phyloP scores from a whole-genome alignment of 2,113 vertebrate species.

The Mesoclemmys tuberculata region DNA sequence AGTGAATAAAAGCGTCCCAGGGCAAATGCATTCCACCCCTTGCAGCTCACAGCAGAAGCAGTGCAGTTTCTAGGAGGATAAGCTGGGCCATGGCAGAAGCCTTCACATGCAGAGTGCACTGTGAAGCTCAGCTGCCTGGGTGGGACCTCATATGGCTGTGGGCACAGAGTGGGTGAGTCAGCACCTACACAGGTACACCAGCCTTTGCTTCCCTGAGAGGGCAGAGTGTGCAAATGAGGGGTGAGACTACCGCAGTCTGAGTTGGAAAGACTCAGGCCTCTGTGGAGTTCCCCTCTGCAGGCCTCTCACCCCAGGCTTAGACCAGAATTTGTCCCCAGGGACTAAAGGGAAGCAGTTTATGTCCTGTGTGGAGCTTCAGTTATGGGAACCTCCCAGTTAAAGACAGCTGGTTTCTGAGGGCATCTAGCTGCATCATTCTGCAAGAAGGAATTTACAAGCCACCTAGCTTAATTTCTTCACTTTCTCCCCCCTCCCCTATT shows the following conservation, averaged over 20 bases:
- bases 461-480: background rate
- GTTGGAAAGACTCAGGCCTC: background rate
- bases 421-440: background rate
- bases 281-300: background rate
- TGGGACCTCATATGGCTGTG: fast-evolving
- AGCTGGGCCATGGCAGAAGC: fast-evolving
- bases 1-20: background rate
- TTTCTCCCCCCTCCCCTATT: slow-evolving; percentile 32
- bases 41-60: background rate
- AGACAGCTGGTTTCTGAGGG: background rate
- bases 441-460: slow-evolving; percentile 9
- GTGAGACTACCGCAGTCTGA: background rate
- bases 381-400: background rate
- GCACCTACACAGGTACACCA: background rate
- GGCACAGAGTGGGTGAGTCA: background rate
- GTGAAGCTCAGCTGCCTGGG: fast-evolving
- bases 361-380: background rate
- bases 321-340: background rate
- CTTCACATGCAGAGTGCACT: fast-evolving
- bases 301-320: background rate
- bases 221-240: background rate
- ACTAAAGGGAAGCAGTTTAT: background rate
- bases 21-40: background rate
- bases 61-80: background rate
- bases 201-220: background rate